phyloP scores from a whole-genome alignment of 2,113 vertebrate species.

The Jacana jacana region DNA sequence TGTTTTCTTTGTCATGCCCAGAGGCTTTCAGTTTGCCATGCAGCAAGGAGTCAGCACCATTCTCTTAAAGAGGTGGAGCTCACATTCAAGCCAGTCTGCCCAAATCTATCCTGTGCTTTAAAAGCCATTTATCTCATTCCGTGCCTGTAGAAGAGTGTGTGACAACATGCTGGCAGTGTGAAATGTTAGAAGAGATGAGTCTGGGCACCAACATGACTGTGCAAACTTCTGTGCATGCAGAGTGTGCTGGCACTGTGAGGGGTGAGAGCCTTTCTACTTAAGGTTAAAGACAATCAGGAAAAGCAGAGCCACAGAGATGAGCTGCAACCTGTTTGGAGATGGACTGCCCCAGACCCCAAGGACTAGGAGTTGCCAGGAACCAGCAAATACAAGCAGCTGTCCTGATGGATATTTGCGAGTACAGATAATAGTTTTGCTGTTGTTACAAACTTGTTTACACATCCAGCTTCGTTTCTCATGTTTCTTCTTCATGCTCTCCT shows the following conservation, averaged over 20 bases:
- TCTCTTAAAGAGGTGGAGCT: background rate
- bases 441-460: background rate
- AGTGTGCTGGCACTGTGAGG: background rate
- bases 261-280: background rate
- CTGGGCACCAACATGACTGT: background rate
- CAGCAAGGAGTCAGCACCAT: rapidly evolving
- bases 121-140: background rate
- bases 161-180: background rate
- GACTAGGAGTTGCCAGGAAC: background rate
- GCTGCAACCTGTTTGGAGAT: background rate
- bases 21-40: background rate
- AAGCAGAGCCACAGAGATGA: background rate
- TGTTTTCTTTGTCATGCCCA: background rate
- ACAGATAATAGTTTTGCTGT: background rate
- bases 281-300: background rate
- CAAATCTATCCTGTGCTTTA: background rate
- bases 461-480: background rate
- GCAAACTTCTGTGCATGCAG: rapidly evolving
- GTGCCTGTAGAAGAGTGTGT: background rate
- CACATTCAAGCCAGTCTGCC: rapidly evolving
- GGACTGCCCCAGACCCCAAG: background rate
- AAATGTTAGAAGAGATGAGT: background rate
- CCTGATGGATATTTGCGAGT: background rate
- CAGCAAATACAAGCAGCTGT: background rate
- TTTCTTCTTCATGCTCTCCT: background rate